These are phyloP conservation scores for Agrochola lota DNA, from an alignment of 2,888 invertebrate species.

Conservation along the genomic window DNA sequence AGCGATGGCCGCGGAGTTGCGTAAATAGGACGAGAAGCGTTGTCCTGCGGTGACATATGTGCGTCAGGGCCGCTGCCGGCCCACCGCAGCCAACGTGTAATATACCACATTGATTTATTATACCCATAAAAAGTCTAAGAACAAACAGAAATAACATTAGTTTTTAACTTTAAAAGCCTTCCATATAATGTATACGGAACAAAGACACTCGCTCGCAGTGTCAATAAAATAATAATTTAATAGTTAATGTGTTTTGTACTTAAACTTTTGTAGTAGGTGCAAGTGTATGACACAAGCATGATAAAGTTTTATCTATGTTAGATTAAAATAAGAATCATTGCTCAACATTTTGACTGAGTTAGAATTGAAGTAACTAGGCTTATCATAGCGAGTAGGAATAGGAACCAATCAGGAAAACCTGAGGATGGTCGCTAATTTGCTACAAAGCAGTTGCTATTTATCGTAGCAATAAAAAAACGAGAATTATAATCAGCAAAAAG, in stretches of 20 bases:
- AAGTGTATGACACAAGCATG: constrained; percentile 42
- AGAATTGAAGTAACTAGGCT: constrained; percentile 2
- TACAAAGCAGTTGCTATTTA: constrained; percentile 40
- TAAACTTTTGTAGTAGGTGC: constrained; percentile 45
- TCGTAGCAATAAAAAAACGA: constrained; percentile 24
- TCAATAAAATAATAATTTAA: constrained; percentile 57
- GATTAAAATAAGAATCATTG: constrained; percentile 54
- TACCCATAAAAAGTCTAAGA: constrained; percentile 68
- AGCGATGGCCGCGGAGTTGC: constrained; percentile 74
- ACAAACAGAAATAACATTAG: constrained; percentile 62
- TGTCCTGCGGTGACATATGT: constrained; percentile 71
- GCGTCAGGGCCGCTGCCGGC: constrained; percentile 61
- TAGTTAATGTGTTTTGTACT: constrained; percentile 51
- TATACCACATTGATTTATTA: constrained; percentile 72
- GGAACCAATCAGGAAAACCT: constrained; percentile 18
- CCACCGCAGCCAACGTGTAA: constrained; percentile 60
- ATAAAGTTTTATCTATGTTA: constrained; percentile 56
- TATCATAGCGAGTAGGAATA: not conserved
- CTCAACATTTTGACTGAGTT: constrained; percentile 37
- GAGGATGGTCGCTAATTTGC: constrained; percentile 5
- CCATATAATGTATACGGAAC: constrained; percentile 49
- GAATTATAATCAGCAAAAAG: constrained; percentile 43
- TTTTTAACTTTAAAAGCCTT: constrained; percentile 58
- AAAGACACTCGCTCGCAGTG: constrained; percentile 50
- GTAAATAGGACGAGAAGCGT: constrained; percentile 78